Evolutionary conservation across 2,113 vertebrate genomes (phyloP), one percentile per base, ranked within the genome.

Genomic region (Corvus moneduloides): DNA sequence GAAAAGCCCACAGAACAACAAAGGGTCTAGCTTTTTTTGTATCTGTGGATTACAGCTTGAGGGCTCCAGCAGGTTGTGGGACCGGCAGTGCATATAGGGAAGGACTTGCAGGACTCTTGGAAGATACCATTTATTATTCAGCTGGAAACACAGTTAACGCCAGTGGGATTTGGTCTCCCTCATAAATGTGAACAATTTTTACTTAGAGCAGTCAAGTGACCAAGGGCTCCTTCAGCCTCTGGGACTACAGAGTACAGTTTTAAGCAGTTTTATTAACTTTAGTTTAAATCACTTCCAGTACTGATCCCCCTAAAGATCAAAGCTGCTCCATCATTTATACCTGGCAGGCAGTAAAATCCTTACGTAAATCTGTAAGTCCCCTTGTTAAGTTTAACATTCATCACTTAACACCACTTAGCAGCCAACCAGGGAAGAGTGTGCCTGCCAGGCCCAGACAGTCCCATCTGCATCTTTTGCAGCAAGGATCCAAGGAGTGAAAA

Each of bases 321-420:
- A 97, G 96, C 92, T 90, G 90, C 63, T 97, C 90, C 73, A 96
- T 96, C 96, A 96, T 87, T 97, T 93, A 95, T 95, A 92, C 73
- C 90, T 96, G 95, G 92, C 96, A 96, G 96, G 96, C 93, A 95
- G 93, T 96, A 97, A 96, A 97, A 96, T 79, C 95, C 90, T 96
- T 96, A 96, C 83, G 88, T 95, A 97, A 96, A 97, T 96, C 96
- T 94, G 88, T 84, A 95, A 96, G 93, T 92, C 86, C 90, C 88
- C 93, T 92, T 97, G 92, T 96, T 97, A 96, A 96, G 69, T 93
- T 96, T 96, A 97, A 97, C 96, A 97, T 96, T 97, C 93, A 95
- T 96, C 94, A 97, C 94, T 96, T 97, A 97, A 84, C 93, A 95
- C 49, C 89, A 88, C 77, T 95, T 90, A 96, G 94, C 85, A 93